Evolutionary conservation across 2,113 vertebrate genomes (phyloP).

Genomic region (Brienomyrus brachyistius): DNA sequence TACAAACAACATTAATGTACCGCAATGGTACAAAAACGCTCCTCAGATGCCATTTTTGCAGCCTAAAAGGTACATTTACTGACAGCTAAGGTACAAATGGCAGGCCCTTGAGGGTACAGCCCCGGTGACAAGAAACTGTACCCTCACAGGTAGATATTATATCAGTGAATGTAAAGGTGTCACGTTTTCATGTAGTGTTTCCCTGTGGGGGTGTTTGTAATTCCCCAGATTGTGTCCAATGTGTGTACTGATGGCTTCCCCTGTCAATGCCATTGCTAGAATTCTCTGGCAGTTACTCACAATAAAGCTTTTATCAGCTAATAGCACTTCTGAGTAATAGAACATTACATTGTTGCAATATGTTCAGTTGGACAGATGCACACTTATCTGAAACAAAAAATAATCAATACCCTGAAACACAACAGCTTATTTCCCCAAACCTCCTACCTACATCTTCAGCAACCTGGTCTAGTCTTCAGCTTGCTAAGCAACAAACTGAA

Average conservation of each 20-base stretch:
- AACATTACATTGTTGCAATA: not conserved
- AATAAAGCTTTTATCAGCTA: not conserved
- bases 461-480: not conserved
- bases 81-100: not conserved
- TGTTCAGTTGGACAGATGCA: not conserved
- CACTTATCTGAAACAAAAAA: not conserved
- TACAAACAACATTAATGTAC: not conserved
- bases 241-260: not conserved
- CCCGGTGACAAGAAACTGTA: not conserved
- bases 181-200: not conserved
- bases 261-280: not conserved
- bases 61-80: not conserved
- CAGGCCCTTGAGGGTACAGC: not conserved
- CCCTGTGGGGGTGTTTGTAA: not conserved
- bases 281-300: not conserved
- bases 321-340: too few species aligned
- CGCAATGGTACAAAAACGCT: not conserved
- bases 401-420: not conserved
- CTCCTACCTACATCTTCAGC: not conserved
- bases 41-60: not conserved
- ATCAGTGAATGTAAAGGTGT: not conserved
- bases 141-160: not conserved
- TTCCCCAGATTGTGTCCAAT: too few species aligned
- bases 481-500: not conserved
- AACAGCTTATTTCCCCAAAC: not conserved